Evolutionary conservation across 1,140 invertebrate species (phyloP).

Genomic region (Drosophila equinoxialis): DNA sequence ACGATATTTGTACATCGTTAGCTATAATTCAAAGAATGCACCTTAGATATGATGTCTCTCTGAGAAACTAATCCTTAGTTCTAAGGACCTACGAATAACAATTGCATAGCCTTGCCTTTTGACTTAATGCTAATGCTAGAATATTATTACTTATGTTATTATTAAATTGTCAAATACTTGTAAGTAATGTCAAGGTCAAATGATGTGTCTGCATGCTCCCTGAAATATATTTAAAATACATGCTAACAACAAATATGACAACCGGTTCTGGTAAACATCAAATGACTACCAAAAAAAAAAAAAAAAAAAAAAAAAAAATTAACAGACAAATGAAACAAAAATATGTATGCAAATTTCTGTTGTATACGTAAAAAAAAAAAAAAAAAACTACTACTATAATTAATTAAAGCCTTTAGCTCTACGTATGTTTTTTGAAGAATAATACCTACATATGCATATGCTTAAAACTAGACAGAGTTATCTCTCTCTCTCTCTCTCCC

Average conservation of each 20-base stretch:
- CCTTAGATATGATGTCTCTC: too few species aligned
- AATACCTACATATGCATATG: constrained; percentile 3
- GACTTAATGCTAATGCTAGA: too few species aligned
- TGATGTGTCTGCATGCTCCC: background rate
- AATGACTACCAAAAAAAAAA: constrained; percentile 7
- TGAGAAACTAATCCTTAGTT: too few species aligned
- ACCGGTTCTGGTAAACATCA: constrained; percentile 13
- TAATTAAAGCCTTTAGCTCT: constrained; percentile 11
- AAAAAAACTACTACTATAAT: constrained; percentile 10
- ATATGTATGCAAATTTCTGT: constrained; percentile 8
- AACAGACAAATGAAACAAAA: too few species aligned
- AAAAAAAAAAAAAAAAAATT: background rate
- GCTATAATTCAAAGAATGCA: too few species aligned
- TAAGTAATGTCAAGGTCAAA: constrained; percentile 1
- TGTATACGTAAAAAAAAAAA: constrained; percentile 4
- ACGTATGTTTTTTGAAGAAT: background rate
- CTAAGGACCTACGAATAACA: too few species aligned
- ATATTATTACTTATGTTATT: too few species aligned
- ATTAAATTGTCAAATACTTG: background rate
- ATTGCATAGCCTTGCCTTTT: background rate
- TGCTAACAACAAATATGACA: constrained; percentile 1
- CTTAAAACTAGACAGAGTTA: constrained; percentile 12
- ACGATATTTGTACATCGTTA: too few species aligned
- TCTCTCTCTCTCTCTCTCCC: background rate
- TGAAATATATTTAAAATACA: background rate